These are phyloP conservation scores for Cerastis rubricosa DNA, from an alignment of 2,888 invertebrate species.

Conservation along the genomic window DNA sequence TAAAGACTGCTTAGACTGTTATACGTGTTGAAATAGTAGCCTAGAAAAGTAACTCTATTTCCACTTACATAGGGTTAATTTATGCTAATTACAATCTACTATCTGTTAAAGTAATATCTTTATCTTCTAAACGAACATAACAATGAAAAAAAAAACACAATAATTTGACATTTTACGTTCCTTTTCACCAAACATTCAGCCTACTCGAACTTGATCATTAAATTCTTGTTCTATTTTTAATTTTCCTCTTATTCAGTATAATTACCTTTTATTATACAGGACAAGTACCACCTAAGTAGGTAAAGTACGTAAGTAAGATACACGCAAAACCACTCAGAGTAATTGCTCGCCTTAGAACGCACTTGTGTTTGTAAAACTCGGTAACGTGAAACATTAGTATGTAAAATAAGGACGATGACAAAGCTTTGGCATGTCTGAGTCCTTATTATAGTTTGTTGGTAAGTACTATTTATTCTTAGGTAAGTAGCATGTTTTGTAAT, in stretches of 20 bases:
- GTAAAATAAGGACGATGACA: conserved; percentile 56
- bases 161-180: conserved; percentile 78
- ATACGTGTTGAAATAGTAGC: neutral
- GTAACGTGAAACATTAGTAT: conserved; percentile 48
- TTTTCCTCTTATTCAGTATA: conserved; percentile 64
- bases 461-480: conserved; percentile 4
- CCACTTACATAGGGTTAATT: neutral
- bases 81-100: neutral
- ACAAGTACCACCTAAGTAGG: conserved; percentile 34
- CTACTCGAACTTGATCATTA: conserved; percentile 64
- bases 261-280: conserved; percentile 66
- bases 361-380: conserved; percentile 55
- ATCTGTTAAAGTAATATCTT: conserved; percentile 69
- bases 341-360: conserved; percentile 61
- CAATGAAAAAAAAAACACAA: conserved; percentile 75
- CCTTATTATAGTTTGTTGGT: conserved; percentile 30
- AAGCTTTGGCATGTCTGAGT: conserved; percentile 30
- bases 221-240: conserved; percentile 64
- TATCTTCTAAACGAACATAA: conserved; percentile 73
- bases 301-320: conserved; percentile 51
- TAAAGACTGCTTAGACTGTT: conserved; percentile 27
- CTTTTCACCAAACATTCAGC: conserved; percentile 72
- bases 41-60: neutral
- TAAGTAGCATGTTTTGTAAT: conserved; percentile 29
- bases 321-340: conserved; percentile 68